These are phyloP conservation scores for Eupithecia dodoneata DNA, from an alignment of 2,888 invertebrate genomes.

Conservation along the genomic window DNA sequence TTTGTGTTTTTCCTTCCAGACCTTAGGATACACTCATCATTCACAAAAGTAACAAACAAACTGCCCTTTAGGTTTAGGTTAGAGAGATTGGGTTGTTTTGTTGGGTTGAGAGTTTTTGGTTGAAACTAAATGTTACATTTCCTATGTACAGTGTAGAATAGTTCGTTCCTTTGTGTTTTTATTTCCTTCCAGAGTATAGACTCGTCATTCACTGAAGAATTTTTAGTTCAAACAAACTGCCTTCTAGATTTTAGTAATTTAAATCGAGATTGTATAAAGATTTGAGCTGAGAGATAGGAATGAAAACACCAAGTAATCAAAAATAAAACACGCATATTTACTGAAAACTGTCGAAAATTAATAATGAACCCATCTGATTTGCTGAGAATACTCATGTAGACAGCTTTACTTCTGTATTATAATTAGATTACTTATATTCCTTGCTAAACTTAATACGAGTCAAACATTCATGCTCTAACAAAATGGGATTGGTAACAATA, in stretches of 20 bases:
- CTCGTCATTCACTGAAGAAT: too few relatives aligned
- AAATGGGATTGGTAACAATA: background rate
- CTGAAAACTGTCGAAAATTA: background rate
- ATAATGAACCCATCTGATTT: background rate
- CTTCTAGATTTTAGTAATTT: too few relatives aligned
- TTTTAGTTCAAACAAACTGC: background rate
- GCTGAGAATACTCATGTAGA: background rate
- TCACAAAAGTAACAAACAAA: too few relatives aligned
- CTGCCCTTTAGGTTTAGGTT: too few relatives aligned
- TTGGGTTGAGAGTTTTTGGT: too few relatives aligned
- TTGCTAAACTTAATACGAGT: background rate
- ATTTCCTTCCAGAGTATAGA: too few relatives aligned
- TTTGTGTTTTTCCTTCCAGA: too few relatives aligned
- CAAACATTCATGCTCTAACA: background rate
- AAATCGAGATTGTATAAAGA: background rate
- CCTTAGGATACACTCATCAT: too few relatives aligned
- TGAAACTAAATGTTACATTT: background rate
- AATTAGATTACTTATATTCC: background rate
- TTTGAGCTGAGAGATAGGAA: background rate
- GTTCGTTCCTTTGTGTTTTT: too few relatives aligned
- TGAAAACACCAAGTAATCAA: background rate
- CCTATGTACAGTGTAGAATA: background rate
- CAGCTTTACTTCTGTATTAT: background rate
- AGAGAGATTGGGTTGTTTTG: too few relatives aligned
- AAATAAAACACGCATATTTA: background rate